A percentile compares a stretch with the other conserved stretches of the same genome.
Evolutionary conservation across 1,140 invertebrate genomes (phyloP).

Genomic region (Phenacoccus solenopsis): DNA sequence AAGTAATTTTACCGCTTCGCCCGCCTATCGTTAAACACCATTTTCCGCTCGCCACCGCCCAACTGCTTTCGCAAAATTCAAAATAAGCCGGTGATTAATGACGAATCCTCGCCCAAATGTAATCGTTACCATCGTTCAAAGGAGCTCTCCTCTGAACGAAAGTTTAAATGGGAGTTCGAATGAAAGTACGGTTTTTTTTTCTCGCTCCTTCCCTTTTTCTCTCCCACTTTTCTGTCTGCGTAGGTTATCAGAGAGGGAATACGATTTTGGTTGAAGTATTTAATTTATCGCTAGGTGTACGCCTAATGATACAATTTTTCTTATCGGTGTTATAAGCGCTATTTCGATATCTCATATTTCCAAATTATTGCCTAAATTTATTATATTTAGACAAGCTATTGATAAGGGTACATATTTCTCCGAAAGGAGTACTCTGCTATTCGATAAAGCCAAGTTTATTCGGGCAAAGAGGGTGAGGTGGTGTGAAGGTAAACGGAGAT

Average conservation of each 20-base stretch:
- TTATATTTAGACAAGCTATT: constrained; percentile 2
- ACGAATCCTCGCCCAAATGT: background rate
- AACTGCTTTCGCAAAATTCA: background rate
- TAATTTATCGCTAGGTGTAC: background rate
- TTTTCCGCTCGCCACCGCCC: background rate
- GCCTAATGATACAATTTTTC: background rate
- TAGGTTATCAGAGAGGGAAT: background rate
- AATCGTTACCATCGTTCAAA: constrained; percentile 1
- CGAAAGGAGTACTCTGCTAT: too few relatives aligned
- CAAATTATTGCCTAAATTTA: background rate
- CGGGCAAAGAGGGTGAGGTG: too few relatives aligned
- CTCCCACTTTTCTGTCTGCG: background rate
- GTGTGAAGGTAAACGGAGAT: too few relatives aligned
- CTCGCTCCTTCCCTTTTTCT: background rate
- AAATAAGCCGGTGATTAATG: background rate
- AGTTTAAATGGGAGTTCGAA: background rate
- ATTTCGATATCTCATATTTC: background rate
- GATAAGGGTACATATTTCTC: too few relatives aligned
- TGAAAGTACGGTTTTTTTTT: background rate
- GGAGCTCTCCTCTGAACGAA: background rate
- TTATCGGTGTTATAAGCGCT: background rate
- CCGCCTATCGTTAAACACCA: background rate
- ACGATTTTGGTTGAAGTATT: background rate
- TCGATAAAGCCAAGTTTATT: too few relatives aligned
- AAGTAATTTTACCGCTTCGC: background rate